Evolutionary conservation across 2,797 vertebrate species (phyloP).

Genomic region (Hephaestus fuliginosus): DNA sequence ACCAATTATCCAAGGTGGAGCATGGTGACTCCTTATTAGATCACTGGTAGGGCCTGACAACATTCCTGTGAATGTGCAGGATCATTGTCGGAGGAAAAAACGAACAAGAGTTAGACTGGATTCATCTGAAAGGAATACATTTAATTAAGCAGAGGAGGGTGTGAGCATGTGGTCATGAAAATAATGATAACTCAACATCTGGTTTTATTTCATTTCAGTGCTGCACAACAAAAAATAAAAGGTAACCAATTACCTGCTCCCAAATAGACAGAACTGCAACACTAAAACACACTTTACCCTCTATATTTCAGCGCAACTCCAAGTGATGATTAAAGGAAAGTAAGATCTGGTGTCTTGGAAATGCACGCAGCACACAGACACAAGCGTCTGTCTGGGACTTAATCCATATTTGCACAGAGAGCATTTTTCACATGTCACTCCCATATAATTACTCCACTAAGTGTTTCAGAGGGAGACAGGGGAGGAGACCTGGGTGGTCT

Average conservation of each 20-base stretch:
- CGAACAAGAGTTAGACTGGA: not conserved
- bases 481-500: constrained; percentile 77
- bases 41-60: not conserved
- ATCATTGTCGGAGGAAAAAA: not conserved
- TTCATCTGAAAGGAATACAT: not conserved
- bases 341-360: constrained; percentile 31
- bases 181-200: not conserved
- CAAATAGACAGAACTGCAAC: not conserved
- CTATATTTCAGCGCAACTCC: constrained; percentile 1
- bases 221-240: not conserved
- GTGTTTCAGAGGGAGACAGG: constrained; percentile 61
- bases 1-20: constrained; percentile 11
- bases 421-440: constrained; percentile 62
- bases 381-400: constrained; percentile 58
- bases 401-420: constrained; percentile 69
- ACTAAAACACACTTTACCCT: not conserved
- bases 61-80: not conserved
- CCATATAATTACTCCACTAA: constrained; percentile 70
- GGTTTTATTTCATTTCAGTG: not conserved
- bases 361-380: constrained; percentile 31
- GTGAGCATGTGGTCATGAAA: not conserved
- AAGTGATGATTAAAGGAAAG: constrained; percentile 46
- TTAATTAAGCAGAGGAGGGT: not conserved
- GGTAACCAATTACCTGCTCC: not conserved
- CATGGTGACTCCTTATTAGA: not conserved